Evolutionary conservation across 2,113 vertebrate species (phyloP), one percentile per base, ranked within the genome.

Genomic region (Chiloscyllium plagiosum): DNA sequence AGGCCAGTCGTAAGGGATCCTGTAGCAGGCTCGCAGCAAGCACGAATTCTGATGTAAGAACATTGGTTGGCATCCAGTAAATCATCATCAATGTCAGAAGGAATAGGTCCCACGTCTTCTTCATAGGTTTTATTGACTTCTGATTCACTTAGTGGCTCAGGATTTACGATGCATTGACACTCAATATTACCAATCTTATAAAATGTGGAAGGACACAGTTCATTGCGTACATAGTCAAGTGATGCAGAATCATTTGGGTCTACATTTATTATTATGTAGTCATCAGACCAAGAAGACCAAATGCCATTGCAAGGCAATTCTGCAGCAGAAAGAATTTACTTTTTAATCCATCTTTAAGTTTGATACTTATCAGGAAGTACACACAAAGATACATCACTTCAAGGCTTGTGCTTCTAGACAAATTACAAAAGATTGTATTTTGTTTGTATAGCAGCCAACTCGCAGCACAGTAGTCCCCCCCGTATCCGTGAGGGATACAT

Each of bases 231-330:
- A 33, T 33, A 33, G 12, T 78, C 29, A 15, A n/a, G 12, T 4
- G 76, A 78, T 78, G 29, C 76, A n/a, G 76, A n/a, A n/a, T 78
- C 76, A 12, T n/a, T n/a, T 78, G 76, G 33, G 29, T 78, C n/a
- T 78, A n/a, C 15, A n/a, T 33, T 29, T 78, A n/a, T 78, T 12
- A n/a, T 12, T 78, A n/a, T 0, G 76, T 78, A 78, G 76, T n/a
- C 76, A 78, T 78, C 76, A n/a, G 76, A 78, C 76, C 76, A 78
- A 13, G 76, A 78, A 78, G 76, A 78, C 76, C 12, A 78, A n/a
- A n/a, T 78, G 76, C 76, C 76, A 78, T n/a, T n/a, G 33, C 76
- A 78, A 78, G 76, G 76, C 76, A 78, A 78, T 78, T 78, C 76
- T 78, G 76, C 76, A 78, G 33, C 15, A 13, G 33, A 78, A n/a